Evolutionary conservation across 2,113 vertebrate species (phyloP), one percentile per base, ranked within the genome.

Genomic region (Prinia subflava): DNA sequence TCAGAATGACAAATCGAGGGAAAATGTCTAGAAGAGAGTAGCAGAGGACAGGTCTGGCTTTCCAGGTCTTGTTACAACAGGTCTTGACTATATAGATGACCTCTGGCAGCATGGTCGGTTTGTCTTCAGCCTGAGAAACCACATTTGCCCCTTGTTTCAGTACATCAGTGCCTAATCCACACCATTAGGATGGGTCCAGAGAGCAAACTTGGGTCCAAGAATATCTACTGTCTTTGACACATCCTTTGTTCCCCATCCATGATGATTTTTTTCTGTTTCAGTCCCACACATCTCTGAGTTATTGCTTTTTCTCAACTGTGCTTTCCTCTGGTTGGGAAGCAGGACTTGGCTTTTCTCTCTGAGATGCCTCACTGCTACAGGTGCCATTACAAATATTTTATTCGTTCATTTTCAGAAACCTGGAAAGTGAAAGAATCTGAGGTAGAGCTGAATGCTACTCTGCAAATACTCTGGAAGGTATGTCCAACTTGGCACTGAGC

Each of bases 331-430:
- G 5, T 11, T 46, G n/a, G 41, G 60, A 92, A 68, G 42, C 46
- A 88, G 35, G 41, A 87, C n/a, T 75, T 92, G 41, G 49, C 68
- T 84, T 92, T 86, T 92, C 56, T 75, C 37, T 78, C 44, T 0
- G 2, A 77, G 85, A 19, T 71, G 44, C 35, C 60, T 89, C 42
- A 28, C 49, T 71, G 41, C 60, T 71, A 60, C 93, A 95, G 76
- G 90, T 96, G 85, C 88, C 95, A 93, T 83, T 60, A 64, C 12
- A 95, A 97, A 95, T 88, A 95, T 92, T 95, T 89, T 75, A 75
- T 78, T 90, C 86, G 39, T 44, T 75, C 41, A 46, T 83, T 85
- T 95, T 64, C 80, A 93, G 79, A 87, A 93, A 90, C 41, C 25
- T 11, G 2, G 39, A 79, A 50, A 68, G 42, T 7, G 4, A 71